Evolutionary conservation across 2,797 vertebrate species (phyloP).

Genomic region (Aselliscus stoliczkanus): DNA sequence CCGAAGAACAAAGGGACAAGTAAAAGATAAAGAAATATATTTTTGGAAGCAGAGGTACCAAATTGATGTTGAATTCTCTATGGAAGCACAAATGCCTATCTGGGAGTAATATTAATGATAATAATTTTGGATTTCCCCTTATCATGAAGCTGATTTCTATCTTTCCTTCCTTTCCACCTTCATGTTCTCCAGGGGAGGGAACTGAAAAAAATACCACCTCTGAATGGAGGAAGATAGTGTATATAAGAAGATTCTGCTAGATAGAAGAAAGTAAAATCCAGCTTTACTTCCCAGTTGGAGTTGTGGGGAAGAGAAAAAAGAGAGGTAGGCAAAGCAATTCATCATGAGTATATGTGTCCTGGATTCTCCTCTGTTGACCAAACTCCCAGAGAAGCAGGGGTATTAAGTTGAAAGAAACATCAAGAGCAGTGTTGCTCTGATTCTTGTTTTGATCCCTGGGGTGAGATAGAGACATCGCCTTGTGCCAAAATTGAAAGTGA

Average conservation of each 20-base stretch:
- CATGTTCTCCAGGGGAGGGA: background rate
- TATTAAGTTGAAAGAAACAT: background rate
- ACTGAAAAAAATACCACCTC: background rate
- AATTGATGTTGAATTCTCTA: background rate
- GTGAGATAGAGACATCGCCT: background rate
- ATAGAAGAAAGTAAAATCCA: background rate
- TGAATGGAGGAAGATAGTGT: background rate
- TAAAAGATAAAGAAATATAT: background rate
- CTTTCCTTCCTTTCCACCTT: background rate
- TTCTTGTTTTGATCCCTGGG: background rate
- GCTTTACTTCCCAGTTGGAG: background rate
- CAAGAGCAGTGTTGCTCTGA: background rate
- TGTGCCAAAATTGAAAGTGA: background rate
- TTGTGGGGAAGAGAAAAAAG: background rate
- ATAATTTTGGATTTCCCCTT: background rate
- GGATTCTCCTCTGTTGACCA: background rate
- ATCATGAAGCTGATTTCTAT: background rate
- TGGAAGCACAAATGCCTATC: background rate
- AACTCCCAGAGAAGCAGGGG: background rate
- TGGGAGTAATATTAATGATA: background rate
- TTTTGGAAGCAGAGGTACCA: background rate
- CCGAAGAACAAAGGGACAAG: background rate
- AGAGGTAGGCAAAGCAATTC: background rate
- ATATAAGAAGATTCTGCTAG: background rate
- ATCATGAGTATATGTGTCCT: background rate